Conservation (phyloP, 2,113 vertebrate genomes). For the Pristiophorus japonicus region DNA sequence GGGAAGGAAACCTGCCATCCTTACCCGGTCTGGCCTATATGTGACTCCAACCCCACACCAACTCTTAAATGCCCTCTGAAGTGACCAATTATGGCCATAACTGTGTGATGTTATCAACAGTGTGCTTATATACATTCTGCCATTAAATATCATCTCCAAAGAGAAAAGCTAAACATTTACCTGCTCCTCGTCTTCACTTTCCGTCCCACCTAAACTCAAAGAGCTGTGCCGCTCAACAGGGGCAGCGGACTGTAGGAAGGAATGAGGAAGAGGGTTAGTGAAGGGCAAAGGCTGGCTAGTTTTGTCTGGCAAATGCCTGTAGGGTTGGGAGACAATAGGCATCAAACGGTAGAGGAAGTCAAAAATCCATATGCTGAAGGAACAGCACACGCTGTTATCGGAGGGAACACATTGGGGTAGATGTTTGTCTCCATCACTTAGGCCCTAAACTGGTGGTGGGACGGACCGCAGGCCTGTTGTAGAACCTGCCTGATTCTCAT, state of each 20-base stretch:
- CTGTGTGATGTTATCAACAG: too few relatives aligned
- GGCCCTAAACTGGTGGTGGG: not conserved
- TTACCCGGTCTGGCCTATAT: too few relatives aligned
- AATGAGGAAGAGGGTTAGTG: slow-evolving; percentile 48
- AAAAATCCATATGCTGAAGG: not conserved
- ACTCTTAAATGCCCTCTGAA: too few relatives aligned
- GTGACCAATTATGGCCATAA: not conserved
- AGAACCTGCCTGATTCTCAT: not conserved
- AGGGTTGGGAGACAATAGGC: not conserved
- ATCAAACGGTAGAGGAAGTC: slow-evolving; percentile 19
- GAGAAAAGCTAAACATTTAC: slow-evolving; percentile 50
- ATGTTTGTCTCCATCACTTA: not conserved
- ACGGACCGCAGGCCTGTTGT: not conserved
- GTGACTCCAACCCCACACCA: too few relatives aligned
- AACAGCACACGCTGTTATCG: not conserved
- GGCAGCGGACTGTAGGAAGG: slow-evolving; percentile 52
- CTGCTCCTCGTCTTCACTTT: slow-evolving; percentile 69
- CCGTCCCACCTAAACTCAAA: slow-evolving; percentile 66
- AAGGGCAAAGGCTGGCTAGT: slow-evolving; percentile 28
- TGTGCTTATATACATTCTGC: not conserved
- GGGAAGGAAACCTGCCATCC: too few relatives aligned
- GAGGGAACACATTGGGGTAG: not conserved
- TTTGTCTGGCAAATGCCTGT: not conserved
- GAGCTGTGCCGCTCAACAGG: slow-evolving; percentile 60
- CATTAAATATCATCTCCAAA: not conserved